Evolutionary conservation across 2,888 invertebrate species (phyloP), one percentile per base, ranked within the genome.

Genomic region (Ormyrus nitidulus): DNA sequence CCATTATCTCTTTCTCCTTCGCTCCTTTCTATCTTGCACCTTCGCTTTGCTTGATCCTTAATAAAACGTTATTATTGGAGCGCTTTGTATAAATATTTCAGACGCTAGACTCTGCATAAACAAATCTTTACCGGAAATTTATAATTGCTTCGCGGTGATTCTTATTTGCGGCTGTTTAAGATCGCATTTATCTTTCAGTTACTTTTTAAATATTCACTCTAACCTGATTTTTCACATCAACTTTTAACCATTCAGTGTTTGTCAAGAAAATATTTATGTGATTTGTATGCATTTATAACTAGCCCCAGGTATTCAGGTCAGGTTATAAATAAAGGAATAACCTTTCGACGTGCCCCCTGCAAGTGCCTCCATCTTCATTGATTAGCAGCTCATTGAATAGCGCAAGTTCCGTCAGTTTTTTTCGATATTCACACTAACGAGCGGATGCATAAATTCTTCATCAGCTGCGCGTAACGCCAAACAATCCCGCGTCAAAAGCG

Each of bases 1-100:
- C 59, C 73, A 62, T 75, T 77, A 77, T 77, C 77, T 79, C 64
- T 61, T 68, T 77, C 73, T 73, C 64, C 8, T 61, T 53, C 34
- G 68, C 59, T 62, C 53, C 58, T 53, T 34, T 58, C 49, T 13
- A 44, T 54, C 64, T 53, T 19, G 13, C 46, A 9, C 64, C 54
- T 48, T 48, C 64, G 53, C 59, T 53, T 75, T 64, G n/a, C 66
- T 61, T 48, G 72, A 72, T 71, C 71, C 59, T 53, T 53, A 68
- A 73, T 73, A 49, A 73, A 69, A 13, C 19, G 34, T 65, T 74
- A 79, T 74, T 79, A 79, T 73, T 62, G 68, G 66, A 72, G 8
- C 58, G 51, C 49, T 51, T 71, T 58, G n/a, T 64, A 70, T 77
- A 71, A 77, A 71, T 77, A 77, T 65, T 74, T 66, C 59, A 48